Evolutionary conservation across 2,888 invertebrate species (phyloP).

Genomic region (Gryllus longicercus): DNA sequence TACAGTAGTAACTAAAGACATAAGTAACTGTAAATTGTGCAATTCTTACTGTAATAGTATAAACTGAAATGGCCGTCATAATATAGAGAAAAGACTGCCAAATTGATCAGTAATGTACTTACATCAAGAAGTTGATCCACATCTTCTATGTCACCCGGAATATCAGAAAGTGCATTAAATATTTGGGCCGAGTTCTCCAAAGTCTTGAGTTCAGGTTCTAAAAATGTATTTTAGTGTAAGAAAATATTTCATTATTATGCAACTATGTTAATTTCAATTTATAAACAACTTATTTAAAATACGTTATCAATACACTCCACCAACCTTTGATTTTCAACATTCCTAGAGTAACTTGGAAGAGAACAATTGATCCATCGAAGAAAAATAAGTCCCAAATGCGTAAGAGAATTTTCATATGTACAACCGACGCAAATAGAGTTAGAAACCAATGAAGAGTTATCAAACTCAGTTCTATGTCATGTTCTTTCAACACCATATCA

Average conservation of each 20-base stretch:
- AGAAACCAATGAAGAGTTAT: conserved; percentile 98
- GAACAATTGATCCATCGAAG: conserved; percentile 88
- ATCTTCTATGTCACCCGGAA: conserved; percentile 91
- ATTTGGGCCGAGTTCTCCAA: conserved; percentile 96
- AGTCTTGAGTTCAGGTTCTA: conserved; percentile 74
- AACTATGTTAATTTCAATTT: not conserved
- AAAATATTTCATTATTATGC: not conserved
- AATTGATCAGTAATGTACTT: conserved; percentile 41
- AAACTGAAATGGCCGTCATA: too few relatives aligned
- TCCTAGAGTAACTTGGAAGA: conserved; percentile 91
- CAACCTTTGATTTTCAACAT: conserved; percentile 79
- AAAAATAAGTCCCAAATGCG: conserved; percentile 97
- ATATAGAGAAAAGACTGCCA: too few relatives aligned
- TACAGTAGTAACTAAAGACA: too few relatives aligned
- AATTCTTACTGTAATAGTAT: too few relatives aligned
- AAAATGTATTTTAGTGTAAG: conserved; percentile 33
- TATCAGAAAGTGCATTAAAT: conserved; percentile 93
- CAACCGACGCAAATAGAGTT: conserved; percentile 92
- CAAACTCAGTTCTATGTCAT: conserved; percentile 91
- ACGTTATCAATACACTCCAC: not conserved
- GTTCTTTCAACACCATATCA: conserved; percentile 85
- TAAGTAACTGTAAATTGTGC: too few relatives aligned
- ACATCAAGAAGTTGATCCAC: conserved; percentile 82
- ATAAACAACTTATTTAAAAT: conserved; percentile 6
- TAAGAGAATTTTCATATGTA: conserved; percentile 89